Evolutionary conservation across 35 echinoderm and acorn worm species (phyloP).

Genomic region (Ophioderma brevispina): DNA sequence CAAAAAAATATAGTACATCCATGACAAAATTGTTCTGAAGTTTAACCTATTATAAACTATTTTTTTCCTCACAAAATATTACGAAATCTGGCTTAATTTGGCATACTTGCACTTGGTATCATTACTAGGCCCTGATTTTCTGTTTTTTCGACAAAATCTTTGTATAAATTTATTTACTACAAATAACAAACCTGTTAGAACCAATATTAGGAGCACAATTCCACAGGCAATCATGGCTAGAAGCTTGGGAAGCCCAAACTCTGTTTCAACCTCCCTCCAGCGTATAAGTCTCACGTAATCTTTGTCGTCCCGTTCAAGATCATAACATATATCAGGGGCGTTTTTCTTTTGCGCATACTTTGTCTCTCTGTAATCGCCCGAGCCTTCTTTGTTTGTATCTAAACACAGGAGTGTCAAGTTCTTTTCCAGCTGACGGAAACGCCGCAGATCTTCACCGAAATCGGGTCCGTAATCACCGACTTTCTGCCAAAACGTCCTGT

Average conservation of each 20-base stretch:
- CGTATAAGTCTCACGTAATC: neutral
- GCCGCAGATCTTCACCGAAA: neutral
- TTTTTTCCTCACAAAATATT: no score
- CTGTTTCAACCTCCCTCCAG: neutral
- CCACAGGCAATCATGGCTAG: neutral
- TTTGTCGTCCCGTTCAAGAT: neutral
- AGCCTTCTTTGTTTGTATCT: neutral
- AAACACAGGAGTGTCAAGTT: neutral
- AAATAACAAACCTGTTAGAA: neutral
- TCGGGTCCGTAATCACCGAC: slow-evolving; percentile 60
- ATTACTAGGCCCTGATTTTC: neutral
- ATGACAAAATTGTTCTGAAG: no score
- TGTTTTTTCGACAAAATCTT: neutral
- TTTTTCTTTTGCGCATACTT: neutral
- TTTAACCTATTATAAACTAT: no score
- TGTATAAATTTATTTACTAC: neutral
- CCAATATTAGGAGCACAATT: neutral
- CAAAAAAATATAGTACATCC: no score
- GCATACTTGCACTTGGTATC: neutral
- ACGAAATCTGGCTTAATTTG: neutral
- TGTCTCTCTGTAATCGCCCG: neutral
- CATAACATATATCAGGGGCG: neutral
- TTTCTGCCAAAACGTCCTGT: slow-evolving; percentile 78
- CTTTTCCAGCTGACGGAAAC: neutral
- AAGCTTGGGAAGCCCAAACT: neutral